Evolutionary conservation across 2,888 invertebrate species (phyloP).

Genomic region (Eledona agricola): DNA sequence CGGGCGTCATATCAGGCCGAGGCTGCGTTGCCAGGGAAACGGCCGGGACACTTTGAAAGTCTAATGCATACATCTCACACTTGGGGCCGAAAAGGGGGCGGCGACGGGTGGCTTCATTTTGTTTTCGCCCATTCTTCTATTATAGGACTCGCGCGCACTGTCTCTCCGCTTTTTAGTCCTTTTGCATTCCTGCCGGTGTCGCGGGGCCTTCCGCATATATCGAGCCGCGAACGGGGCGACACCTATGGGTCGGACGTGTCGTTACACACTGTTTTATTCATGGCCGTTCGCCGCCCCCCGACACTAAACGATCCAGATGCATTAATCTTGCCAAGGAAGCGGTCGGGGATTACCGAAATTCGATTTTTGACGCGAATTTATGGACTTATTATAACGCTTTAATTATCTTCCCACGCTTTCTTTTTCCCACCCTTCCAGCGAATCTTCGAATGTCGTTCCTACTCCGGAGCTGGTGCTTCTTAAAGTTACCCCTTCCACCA

Average conservation of each 20-base stretch:
- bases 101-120: constrained; percentile 58
- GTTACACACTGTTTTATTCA: constrained; percentile 36
- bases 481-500: too few relatives aligned
- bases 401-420: constrained; percentile 38
- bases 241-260: constrained; percentile 30
- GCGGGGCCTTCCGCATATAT: constrained; percentile 19
- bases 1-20: constrained; percentile 73
- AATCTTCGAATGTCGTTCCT: too few relatives aligned
- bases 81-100: constrained; percentile 53
- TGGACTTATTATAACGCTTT: constrained; percentile 41
- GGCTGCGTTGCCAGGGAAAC: constrained; percentile 74
- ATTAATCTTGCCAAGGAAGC: constrained; percentile 47
- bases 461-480: too few relatives aligned
- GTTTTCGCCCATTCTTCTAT: constrained; percentile 61
- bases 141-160: constrained; percentile 50
- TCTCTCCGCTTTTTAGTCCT: constrained; percentile 43
- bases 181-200: constrained; percentile 31
- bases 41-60: constrained; percentile 69
- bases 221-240: constrained; percentile 21
- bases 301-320: constrained; percentile 48
- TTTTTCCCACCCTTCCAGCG: too few relatives aligned
- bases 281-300: constrained; percentile 23
- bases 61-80: constrained; percentile 65
- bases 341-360: constrained; percentile 34
- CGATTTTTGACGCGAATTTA: constrained; percentile 41